Evolutionary conservation across 2,888 invertebrate genomes (phyloP).

Genomic region (Digitonthophagus gazella): DNA sequence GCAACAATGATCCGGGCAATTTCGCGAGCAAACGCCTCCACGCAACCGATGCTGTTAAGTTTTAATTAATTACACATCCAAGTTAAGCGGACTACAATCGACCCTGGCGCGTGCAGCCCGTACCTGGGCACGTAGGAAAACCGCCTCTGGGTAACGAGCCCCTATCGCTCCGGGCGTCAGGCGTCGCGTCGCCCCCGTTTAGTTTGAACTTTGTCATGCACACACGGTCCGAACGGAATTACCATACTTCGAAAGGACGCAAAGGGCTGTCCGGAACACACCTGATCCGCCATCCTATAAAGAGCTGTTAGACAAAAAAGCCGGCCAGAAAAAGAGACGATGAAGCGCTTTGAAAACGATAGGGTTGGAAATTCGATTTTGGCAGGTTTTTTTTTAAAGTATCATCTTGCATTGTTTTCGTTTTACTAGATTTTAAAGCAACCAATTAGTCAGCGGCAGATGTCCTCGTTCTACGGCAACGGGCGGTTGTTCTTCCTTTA

Average conservation of each 20-base stretch:
- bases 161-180: neutral
- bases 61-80: neutral
- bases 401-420: neutral
- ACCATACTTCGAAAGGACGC: neutral
- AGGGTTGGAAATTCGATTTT: neutral
- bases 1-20: neutral
- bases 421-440: neutral
- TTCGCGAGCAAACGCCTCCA: neutral
- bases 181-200: neutral
- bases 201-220: neutral
- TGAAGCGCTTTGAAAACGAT: neutral
- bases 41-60: neutral
- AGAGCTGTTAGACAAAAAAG: neutral
- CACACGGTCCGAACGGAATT: neutral
- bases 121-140: neutral
- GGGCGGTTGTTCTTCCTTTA: neutral
- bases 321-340: neutral
- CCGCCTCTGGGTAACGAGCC: neutral
- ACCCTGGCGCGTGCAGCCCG: neutral
- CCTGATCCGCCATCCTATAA: neutral
- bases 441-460: slow-evolving; percentile 8
- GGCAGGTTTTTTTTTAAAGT: no score
- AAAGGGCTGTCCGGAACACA: neutral
- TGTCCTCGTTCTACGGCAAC: neutral
- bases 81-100: neutral